Evolutionary conservation across 1,140 invertebrate genomes (phyloP), one percentile per base, ranked within the genome.

Genomic region (Drosophila rufa): DNA sequence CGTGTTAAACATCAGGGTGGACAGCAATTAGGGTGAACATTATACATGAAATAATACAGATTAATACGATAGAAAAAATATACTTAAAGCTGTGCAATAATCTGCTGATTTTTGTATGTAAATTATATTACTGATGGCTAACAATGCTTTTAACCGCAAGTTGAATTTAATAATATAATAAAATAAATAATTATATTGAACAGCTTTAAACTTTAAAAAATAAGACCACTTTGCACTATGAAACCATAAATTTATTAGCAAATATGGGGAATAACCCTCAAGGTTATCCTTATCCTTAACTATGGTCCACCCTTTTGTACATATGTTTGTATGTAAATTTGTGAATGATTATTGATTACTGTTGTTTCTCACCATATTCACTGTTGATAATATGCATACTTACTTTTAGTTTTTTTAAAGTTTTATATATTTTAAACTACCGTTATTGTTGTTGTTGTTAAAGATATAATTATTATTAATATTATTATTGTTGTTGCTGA

Each of bases 401-500:
- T 76, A 67, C 36, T 73, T 3, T 43, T 50, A 59, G 38, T 58
- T 48, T 4, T 58, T 48, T 4, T 17, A 40, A 38, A 43, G 57
- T 67, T 68, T 50, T 46, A 68, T 27, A 27, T 62, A 60, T 69
- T 30, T 25, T 62, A 55, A 76, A 58, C 66, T 50, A 43, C 19
- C 57, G 56, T 79, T 79, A 45, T 79, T 79, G 69, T 70, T 81
- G 36, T 70, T 84, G 50, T 51, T 86, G 47, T 80, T 87, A 12
- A 19, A 60, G 12, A 47, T 79, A 33, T 70, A 62, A 42, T 77
- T 78, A 42, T 70, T 78, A 48, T 40, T 79, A 48, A 69, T 86
- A 45, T 75, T 80, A 30, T 67, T 76, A 45, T 79, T 82, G 61
- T 75, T 84, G 65, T 71, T 89, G 65, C 65, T 83, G 78, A 82